Evolutionary conservation across 1,140 invertebrate genomes (phyloP), one percentile per base, ranked within the genome.

Genomic region (Cardiocondyla obscurior): DNA sequence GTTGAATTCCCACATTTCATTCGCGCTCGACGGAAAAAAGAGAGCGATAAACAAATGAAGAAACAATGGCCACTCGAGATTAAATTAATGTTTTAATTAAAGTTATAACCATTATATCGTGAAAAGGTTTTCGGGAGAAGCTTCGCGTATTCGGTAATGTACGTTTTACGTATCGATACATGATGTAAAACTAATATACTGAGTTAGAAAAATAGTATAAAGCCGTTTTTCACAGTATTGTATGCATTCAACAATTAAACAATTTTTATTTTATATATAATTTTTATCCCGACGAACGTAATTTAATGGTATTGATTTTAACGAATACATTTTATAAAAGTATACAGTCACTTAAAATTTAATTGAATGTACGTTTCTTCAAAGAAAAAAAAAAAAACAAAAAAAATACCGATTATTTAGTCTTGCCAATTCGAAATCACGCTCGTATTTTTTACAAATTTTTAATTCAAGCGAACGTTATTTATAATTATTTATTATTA

Each of bases 41-140:
- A n/a, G 44, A 53, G 22, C 33, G n/a, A 79, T 79, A 79, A 69
- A 67, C 33, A 67, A 76, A 64, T 64, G 49, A 16, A 67, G 2
- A 16, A 28, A 79, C 33, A 79, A 79, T 67, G 16, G 22, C 8
- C 58, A 33, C 19, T 36, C 4, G 14, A 22, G 2, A 69, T 79
- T 79, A 33, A 55, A 79, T 79, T 69, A 55, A 25, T 22, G 46
- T 22, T 79, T 79, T 69, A 79, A 79, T 67, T 67, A 69, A 51
- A 55, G 53, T 77, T 22, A 12, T 30, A 28, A 7, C 46, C 22
- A 65, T 76, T 76, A 28, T 69, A 42, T 25, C 60, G 30, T 36
- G 60, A 53, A 53, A 42, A 8, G 3, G 12, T 53, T 76, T 76
- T 62, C 25, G 53, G 22, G 4, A 53, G 10, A 7, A 28, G 22